Conservation (phyloP, 1,140 invertebrate species). For the Archivesica marissinica region DNA sequence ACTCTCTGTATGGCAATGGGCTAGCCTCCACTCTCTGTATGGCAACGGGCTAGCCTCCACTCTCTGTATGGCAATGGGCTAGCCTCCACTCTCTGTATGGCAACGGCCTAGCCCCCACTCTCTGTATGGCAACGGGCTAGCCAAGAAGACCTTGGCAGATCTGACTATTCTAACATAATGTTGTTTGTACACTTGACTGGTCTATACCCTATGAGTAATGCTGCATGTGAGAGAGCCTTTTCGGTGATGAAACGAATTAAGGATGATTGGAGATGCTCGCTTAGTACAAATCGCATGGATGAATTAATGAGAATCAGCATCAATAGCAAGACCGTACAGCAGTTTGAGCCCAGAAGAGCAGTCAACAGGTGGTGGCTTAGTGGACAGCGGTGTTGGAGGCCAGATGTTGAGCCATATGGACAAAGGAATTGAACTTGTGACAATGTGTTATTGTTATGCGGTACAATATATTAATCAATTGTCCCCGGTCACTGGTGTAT, state of each 20-base stretch:
- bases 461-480: too few relatives aligned
- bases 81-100: conserved; percentile 42
- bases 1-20: too few relatives aligned
- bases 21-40: conserved; percentile 28
- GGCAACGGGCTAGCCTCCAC: conserved; percentile 37
- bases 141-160: conserved; percentile 24
- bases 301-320: conserved; percentile 42
- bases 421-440: too few relatives aligned
- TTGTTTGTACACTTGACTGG: conserved; percentile 33
- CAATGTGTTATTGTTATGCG: too few relatives aligned
- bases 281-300: conserved; percentile 23
- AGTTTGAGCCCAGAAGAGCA: too few relatives aligned
- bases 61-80: conserved; percentile 34
- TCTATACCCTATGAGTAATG: conserved; percentile 37
- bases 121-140: conserved; percentile 33
- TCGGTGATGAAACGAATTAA: conserved; percentile 55
- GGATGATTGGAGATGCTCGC: conserved; percentile 44
- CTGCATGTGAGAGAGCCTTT: conserved; percentile 53
- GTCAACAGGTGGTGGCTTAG: too few relatives aligned
- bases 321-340: too few relatives aligned
- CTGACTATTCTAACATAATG: conserved; percentile 35
- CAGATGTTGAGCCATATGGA: too few relatives aligned
- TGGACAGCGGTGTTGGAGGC: too few relatives aligned
- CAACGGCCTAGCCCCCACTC: conserved; percentile 24
- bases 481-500: too few relatives aligned